A percentile compares a stretch with the other conserved stretches of the same genome.
Conservation (phyloP, 2,888 invertebrate genomes). For the Rhagonycha lutea region DNA sequence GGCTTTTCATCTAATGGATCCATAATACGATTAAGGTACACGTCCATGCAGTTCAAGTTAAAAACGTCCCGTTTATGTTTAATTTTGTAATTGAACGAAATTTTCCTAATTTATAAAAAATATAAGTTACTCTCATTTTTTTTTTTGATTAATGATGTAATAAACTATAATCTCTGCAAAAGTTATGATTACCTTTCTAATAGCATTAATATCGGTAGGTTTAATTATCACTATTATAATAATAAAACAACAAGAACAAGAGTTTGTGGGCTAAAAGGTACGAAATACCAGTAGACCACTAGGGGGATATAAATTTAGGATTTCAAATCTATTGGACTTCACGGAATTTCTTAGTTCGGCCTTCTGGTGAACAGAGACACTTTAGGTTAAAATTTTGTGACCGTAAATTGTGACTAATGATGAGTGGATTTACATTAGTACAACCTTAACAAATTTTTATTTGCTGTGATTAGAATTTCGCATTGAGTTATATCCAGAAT, state of each 20-base stretch:
- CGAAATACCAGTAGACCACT: not conserved
- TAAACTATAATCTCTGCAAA: too few relatives aligned
- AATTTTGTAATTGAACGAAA: not conserved
- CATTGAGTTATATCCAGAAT: too few relatives aligned
- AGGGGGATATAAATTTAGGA: not conserved
- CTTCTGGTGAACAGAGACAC: not conserved
- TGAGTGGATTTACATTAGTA: too few relatives aligned
- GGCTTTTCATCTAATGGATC: not conserved
- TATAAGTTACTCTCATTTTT: too few relatives aligned
- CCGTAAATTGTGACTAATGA: not conserved
- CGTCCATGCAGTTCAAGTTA: not conserved
- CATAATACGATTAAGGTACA: not conserved
- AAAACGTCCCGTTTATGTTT: not conserved
- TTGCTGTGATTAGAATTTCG: too few relatives aligned
- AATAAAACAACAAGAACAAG: too few relatives aligned
- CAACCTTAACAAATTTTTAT: too few relatives aligned
- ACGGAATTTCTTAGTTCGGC: not conserved
- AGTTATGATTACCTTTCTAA: too few relatives aligned
- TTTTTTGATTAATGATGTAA: too few relatives aligned
- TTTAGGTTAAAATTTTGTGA: not conserved
- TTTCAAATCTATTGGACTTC: not conserved
- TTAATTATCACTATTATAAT: not conserved
- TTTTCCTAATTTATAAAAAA: too few relatives aligned
- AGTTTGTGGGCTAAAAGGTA: not conserved
- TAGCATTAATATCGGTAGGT: not conserved